These are phyloP conservation scores for Agrilus cyanescens DNA, from an alignment of 2,888 invertebrate species.

Conservation along the genomic window DNA sequence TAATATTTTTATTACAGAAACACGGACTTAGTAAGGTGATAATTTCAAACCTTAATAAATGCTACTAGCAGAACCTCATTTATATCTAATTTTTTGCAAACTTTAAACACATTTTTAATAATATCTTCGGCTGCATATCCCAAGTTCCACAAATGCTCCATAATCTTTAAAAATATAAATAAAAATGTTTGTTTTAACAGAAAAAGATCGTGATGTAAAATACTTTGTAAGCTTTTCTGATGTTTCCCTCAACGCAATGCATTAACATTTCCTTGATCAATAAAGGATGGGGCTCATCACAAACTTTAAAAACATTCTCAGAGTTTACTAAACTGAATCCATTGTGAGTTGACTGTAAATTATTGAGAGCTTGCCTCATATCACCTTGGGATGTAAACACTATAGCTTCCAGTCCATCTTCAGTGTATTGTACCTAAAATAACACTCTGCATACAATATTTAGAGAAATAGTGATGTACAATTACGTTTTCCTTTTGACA, in stretches of 20 bases:
- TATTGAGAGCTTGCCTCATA: slow-evolving; percentile 95
- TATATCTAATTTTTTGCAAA: slow-evolving; percentile 76
- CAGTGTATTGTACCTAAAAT: slow-evolving; percentile 60
- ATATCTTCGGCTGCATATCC: slow-evolving; percentile 98
- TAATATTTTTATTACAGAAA: slow-evolving; percentile 7
- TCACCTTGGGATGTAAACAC: slow-evolving; percentile 98
- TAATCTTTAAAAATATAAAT: slow-evolving; percentile 41
- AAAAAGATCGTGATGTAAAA: background rate
- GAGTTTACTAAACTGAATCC: slow-evolving; percentile 86
- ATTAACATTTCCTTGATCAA: slow-evolving; percentile 84
- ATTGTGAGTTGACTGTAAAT: slow-evolving; percentile 88
- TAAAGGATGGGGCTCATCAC: slow-evolving; percentile 97
- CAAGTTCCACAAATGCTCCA: slow-evolving; percentile 80
- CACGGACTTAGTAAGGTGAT: background rate
- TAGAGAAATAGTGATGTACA: background rate
- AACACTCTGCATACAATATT: slow-evolving; percentile 1
- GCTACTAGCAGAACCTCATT: slow-evolving; percentile 72
- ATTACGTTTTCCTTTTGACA: slow-evolving; percentile 60
- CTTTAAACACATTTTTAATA: slow-evolving; percentile 87
- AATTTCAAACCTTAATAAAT: slow-evolving; percentile 56
- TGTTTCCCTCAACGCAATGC: slow-evolving; percentile 66
- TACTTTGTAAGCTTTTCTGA: slow-evolving; percentile 73
- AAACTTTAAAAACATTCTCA: slow-evolving; percentile 95
- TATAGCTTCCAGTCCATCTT: slow-evolving; percentile 91
- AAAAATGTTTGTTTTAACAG: slow-evolving; percentile 9